phyloP scores from a whole-genome alignment of 1,140 invertebrate genomes.

The Apis mellifera region DNA sequence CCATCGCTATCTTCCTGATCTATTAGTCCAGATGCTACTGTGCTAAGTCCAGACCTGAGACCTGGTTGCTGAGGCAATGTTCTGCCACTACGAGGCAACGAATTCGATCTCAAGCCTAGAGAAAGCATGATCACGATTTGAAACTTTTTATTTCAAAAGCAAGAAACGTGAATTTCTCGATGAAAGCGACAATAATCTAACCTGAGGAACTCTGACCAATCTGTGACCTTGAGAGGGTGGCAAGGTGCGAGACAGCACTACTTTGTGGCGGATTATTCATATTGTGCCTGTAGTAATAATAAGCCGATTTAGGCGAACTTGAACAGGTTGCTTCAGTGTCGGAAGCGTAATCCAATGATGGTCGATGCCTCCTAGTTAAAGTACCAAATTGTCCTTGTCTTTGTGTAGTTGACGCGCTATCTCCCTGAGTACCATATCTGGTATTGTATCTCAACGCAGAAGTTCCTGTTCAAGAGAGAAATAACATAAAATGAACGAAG shows the following conservation, averaged over 20 bases:
- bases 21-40: slow-evolving; percentile 82
- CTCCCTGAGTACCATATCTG: slow-evolving; percentile 82
- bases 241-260: slow-evolving; percentile 78
- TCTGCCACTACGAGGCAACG: slow-evolving; percentile 80
- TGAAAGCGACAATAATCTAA: slow-evolving; percentile 25
- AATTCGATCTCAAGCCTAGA: slow-evolving; percentile 79
- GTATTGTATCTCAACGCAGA: slow-evolving; percentile 82
- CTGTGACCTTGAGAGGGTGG: slow-evolving; percentile 78
- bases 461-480: slow-evolving; percentile 68
- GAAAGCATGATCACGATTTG: not conserved
- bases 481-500: not conserved
- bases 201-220: slow-evolving; percentile 79
- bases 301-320: slow-evolving; percentile 87
- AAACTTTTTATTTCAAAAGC: not conserved
- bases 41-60: slow-evolving; percentile 77
- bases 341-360: slow-evolving; percentile 93
- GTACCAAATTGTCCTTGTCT: slow-evolving; percentile 80
- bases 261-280: slow-evolving; percentile 76
- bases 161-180: not conserved
- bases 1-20: slow-evolving; percentile 91
- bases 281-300: slow-evolving; percentile 88
- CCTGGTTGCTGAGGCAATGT: slow-evolving; percentile 79
- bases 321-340: slow-evolving; percentile 94
- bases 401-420: slow-evolving; percentile 78
- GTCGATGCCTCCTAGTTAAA: slow-evolving; percentile 86